Conservation (phyloP, 2,888 invertebrate species). For the Luffia ferchaultella region DNA sequence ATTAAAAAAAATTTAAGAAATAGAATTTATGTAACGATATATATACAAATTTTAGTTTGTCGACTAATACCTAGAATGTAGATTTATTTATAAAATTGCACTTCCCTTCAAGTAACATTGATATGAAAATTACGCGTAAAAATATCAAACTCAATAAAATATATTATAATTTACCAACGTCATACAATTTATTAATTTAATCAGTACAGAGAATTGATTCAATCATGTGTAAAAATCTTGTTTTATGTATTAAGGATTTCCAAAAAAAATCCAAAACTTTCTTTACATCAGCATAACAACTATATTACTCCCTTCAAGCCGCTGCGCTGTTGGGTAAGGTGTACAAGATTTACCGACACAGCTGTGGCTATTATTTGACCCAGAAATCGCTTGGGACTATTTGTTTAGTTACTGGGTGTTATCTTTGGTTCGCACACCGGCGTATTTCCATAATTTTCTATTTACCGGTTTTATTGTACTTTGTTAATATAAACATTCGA, state of each 20-base stretch:
- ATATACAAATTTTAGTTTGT: no score
- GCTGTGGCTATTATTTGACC: conserved; percentile 36
- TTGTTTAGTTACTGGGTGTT: conserved; percentile 50
- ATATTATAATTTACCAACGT: no score
- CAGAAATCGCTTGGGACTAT: conserved; percentile 54
- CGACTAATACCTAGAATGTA: no score
- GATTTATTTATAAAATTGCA: no score
- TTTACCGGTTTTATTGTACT: neutral
- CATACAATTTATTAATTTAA: no score
- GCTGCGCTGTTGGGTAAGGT: neutral
- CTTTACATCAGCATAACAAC: neutral
- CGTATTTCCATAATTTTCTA: conserved; percentile 7
- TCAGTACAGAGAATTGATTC: no score
- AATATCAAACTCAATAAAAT: no score
- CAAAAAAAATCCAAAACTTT: neutral
- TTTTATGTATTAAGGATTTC: neutral
- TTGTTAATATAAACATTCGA: neutral
- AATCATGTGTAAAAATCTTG: neutral
- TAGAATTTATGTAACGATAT: no score
- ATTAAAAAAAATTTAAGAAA: no score
- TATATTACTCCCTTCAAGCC: neutral
- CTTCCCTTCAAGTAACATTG: no score
- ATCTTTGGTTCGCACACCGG: conserved; percentile 52
- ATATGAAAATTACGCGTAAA: no score
- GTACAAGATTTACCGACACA: neutral